Conservation (phyloP, 30 jellyfish, hydroid and myxozoan genomes). For the Pseudorhiza aurosa region DNA sequence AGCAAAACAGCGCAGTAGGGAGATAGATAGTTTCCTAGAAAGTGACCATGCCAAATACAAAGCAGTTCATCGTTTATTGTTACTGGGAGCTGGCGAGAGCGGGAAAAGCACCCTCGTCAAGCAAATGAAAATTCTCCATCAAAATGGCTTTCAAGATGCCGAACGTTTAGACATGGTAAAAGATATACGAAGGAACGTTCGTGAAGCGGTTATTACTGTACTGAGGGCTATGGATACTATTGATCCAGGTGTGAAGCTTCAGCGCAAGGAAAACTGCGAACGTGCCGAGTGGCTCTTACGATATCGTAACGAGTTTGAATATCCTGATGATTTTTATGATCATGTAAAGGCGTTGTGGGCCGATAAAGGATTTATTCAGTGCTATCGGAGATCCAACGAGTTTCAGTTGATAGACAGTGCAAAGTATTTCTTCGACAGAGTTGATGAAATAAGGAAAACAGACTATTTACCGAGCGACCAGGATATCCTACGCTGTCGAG, state of each 20-base stretch:
- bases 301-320: constrained; percentile 34
- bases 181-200: constrained; percentile 64
- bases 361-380: constrained; percentile 67
- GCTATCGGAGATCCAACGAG: constrained; percentile 83
- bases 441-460: constrained; percentile 44
- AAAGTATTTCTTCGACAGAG: constrained; percentile 78
- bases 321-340: constrained; percentile 69
- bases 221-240: constrained; percentile 73
- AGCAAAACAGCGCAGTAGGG: constrained; percentile 57
- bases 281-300: constrained; percentile 70
- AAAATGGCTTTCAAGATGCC: constrained; percentile 80
- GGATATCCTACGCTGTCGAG: constrained; percentile 91
- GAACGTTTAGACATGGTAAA: constrained; percentile 69
- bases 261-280: constrained; percentile 12
- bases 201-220: constrained; percentile 80
- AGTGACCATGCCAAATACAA: constrained; percentile 54
- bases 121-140: constrained; percentile 91
- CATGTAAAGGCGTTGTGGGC: constrained; percentile 72
- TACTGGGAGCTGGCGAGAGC: constrained; percentile 97
- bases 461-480: constrained; percentile 85
- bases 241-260: constrained; percentile 55
- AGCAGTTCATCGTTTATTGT: constrained; percentile 74
- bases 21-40: constrained; percentile 68
- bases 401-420: constrained; percentile 93
- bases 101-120: constrained; percentile 93